Percentiles rank a stretch among this genome's conserved stretches.
phyloP scores from a whole-genome alignment of 2,113 vertebrate species.

The Odocoileus hemionus region DNA sequence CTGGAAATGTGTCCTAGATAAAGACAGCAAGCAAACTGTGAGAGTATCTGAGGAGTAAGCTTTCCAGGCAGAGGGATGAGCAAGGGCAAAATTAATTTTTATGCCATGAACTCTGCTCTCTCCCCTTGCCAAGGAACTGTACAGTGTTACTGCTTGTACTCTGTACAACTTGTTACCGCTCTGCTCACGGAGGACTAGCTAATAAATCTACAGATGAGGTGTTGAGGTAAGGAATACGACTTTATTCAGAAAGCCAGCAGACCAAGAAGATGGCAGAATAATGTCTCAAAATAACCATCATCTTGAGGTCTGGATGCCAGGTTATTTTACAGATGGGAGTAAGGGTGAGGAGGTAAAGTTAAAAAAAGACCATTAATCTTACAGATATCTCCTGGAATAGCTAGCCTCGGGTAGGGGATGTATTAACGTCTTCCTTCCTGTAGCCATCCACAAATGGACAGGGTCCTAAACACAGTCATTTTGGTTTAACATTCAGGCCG shows the following conservation, averaged over 20 bases:
- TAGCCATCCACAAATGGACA: not conserved
- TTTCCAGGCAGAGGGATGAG: not conserved
- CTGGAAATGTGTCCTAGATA: not conserved
- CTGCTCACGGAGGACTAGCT: not conserved
- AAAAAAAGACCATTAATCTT: too few species aligned
- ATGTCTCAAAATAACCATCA: not conserved
- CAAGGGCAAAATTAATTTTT: not conserved
- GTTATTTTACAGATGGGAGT: not conserved
- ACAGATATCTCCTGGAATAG: too few species aligned
- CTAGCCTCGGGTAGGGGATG: too few species aligned
- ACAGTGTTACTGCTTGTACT: not conserved
- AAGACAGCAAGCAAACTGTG: not conserved
- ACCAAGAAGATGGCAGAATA: not conserved
- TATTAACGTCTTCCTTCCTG: not conserved
- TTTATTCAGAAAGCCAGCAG: not conserved
- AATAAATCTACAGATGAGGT: not conserved
- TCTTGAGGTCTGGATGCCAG: not conserved
- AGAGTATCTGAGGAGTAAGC: not conserved
- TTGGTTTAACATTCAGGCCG: not conserved
- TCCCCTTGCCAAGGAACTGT: not conserved
- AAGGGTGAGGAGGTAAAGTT: not conserved
- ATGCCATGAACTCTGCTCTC: not conserved
- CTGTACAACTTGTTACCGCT: not conserved
- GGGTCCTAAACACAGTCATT: not conserved
- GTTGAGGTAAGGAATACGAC: not conserved